Conservation (phyloP, 2,113 vertebrate species). For the Phrynosoma platyrhinos region DNA sequence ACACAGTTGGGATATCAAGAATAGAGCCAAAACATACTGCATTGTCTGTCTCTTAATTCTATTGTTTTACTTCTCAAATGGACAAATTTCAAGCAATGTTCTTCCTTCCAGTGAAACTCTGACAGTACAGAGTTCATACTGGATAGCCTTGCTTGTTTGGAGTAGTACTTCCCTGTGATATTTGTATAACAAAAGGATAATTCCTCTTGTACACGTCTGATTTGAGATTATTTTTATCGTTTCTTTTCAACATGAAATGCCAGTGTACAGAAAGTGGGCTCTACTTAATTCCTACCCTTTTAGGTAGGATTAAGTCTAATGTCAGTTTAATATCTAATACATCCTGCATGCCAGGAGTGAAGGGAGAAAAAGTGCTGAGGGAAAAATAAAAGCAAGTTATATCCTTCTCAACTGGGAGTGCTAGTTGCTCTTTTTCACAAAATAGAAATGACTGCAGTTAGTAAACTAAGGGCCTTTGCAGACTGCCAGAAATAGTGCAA, state of each 20-base stretch:
- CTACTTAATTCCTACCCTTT: conserved; percentile 5
- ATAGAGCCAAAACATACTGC: background rate
- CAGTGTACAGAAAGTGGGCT: conserved; percentile 11
- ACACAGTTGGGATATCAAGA: background rate
- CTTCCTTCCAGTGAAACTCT: background rate
- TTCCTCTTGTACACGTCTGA: conserved; percentile 6
- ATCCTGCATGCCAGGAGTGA: background rate
- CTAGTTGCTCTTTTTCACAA: background rate
- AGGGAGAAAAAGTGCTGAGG: background rate
- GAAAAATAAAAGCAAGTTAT: background rate
- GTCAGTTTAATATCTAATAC: conserved; percentile 8
- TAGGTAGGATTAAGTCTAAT: background rate
- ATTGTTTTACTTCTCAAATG: conserved; percentile 3
- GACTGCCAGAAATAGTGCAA: no score
- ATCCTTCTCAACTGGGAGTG: background rate
- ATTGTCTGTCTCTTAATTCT: background rate
- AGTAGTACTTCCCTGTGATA: background rate
- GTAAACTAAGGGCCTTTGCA: no score
- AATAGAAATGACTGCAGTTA: background rate
- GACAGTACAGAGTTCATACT: background rate
- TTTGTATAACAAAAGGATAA: conserved; percentile 18
- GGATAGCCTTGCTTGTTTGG: background rate
- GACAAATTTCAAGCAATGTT: background rate
- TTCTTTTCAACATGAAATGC: conserved; percentile 1
- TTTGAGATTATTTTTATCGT: conserved; percentile 10